Evolutionary conservation across 2,797 vertebrate genomes (phyloP).

Genomic region (Amblyraja radiata): DNA sequence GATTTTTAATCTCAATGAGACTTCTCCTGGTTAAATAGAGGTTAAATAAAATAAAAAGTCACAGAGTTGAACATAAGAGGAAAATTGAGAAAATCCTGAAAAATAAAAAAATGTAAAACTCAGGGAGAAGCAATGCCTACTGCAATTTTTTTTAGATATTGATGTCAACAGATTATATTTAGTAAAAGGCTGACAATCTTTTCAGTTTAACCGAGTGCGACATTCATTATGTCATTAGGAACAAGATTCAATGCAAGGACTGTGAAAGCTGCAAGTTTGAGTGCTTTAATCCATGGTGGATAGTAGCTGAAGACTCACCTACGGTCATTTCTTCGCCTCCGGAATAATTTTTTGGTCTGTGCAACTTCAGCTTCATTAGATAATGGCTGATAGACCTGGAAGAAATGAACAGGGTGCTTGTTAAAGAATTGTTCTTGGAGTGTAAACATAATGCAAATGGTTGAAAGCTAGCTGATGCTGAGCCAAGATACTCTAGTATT

Average conservation of each 20-base stretch:
- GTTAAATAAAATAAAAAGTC: no score
- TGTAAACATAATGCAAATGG: background rate
- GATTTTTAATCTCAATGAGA: no score
- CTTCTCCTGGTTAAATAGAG: no score
- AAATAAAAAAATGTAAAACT: background rate
- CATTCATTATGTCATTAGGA: background rate
- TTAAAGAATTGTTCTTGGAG: background rate
- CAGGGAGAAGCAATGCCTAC: background rate
- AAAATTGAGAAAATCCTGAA: background rate
- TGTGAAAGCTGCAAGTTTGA: background rate
- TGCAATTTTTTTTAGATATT: background rate
- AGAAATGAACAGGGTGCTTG: background rate
- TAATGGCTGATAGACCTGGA: conserved; percentile 79
- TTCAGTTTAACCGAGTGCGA: background rate
- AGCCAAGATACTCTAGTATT: background rate
- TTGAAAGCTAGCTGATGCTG: background rate
- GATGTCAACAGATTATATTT: no score
- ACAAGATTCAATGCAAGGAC: background rate
- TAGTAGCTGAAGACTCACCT: conserved; percentile 61
- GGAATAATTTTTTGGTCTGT: conserved; percentile 93
- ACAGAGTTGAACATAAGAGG: background rate
- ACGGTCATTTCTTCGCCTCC: conserved; percentile 81
- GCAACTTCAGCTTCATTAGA: conserved; percentile 91
- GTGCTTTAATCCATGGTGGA: background rate
- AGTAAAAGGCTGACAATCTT: background rate